Base-by-base conservation (phyloP, 1,140 invertebrate species). In the Heliconius hermathena region DNA sequence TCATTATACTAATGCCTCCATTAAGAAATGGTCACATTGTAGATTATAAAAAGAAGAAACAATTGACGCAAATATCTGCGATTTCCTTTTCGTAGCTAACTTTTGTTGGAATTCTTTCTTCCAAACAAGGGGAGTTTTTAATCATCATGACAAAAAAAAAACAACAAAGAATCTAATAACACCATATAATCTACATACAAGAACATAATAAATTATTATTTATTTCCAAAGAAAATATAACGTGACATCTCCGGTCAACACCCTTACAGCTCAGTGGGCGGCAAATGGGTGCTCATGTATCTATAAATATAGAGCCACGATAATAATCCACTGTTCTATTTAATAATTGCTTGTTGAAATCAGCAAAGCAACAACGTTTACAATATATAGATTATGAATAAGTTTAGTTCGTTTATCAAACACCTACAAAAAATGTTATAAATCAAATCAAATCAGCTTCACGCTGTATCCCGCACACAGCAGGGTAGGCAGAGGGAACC, bases 281-380 rank as follows among this genome's bases (percentile, higher is more conserved):
- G 90, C 81, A 90, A 93, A 93, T 88, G 85, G 83, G 87, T 86
- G 89, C 85, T 86, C 87, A 78, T 85, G 84, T 81, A 84, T 70
- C 83, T 91, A 90, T 90, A 90, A 90, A 90, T 90, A 90, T 86
- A 88, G 83, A 84, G 85, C 86, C 84, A 87, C 83, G 86, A 87
- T 87, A 86, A 89, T 88, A 90, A 89, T 87, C 88, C 85, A 84
- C 83, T 85, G 87, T 79, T 85, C 87, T 79, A 88, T 88, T 90
- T 91, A 91, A 91, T 91, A 86, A 89, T 87, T 84, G 84, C 76
- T 82, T 80, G 87, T 81, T 89, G 84, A 89, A 88, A 90, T 81
- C 80, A 77, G 77, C 77, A 87, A 74, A 77, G 76, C 66, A 70
- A 77, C 74, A 75, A 46, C 76, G 79, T 81, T 81, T 83, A 77